These are phyloP conservation scores for Agrilus cyanescens DNA, from an alignment of 2,888 invertebrate genomes.

Conservation along the genomic window DNA sequence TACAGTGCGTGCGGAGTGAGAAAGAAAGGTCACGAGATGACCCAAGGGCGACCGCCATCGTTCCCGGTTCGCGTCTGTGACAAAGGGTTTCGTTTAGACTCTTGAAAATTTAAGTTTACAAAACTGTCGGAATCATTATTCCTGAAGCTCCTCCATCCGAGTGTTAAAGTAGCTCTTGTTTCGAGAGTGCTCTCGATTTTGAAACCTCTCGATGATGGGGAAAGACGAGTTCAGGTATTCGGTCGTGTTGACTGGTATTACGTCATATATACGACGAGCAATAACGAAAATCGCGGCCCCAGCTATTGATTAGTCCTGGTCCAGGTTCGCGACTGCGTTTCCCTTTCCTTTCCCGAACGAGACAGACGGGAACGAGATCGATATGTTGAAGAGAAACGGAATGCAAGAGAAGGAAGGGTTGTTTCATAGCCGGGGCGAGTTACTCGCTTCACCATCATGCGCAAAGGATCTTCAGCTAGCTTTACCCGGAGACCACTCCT, in stretches of 20 bases:
- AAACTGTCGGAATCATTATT: background rate
- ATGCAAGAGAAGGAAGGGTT: too few species aligned
- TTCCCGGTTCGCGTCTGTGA: too few species aligned
- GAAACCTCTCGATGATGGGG: too few species aligned
- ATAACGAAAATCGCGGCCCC: slow-evolving; percentile 27
- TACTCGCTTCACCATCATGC: slow-evolving; percentile 27
- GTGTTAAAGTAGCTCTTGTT: slow-evolving; percentile 18
- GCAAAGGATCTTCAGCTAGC: slow-evolving; percentile 28
- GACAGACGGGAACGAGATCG: slow-evolving; percentile 1
- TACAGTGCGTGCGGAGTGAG: too few species aligned
- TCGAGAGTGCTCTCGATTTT: too few species aligned
- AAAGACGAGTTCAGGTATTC: slow-evolving; percentile 20
- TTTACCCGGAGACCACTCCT: slow-evolving; percentile 36
- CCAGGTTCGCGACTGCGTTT: slow-evolving; percentile 40
- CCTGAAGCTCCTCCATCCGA: slow-evolving; percentile 12
- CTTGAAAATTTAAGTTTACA: too few species aligned
- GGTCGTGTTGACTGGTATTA: slow-evolving; percentile 30
- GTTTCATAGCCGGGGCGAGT: background rate
- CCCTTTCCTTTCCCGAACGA: background rate
- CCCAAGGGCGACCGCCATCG: too few species aligned
- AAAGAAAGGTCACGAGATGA: too few species aligned
- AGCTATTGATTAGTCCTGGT: slow-evolving; percentile 35
- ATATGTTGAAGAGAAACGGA: background rate
- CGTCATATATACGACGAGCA: slow-evolving; percentile 27
- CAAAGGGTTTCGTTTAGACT: too few species aligned